Evolutionary conservation across 2,797 vertebrate genomes (phyloP), one percentile per base, ranked within the genome.

Genomic region (Channa striata): DNA sequence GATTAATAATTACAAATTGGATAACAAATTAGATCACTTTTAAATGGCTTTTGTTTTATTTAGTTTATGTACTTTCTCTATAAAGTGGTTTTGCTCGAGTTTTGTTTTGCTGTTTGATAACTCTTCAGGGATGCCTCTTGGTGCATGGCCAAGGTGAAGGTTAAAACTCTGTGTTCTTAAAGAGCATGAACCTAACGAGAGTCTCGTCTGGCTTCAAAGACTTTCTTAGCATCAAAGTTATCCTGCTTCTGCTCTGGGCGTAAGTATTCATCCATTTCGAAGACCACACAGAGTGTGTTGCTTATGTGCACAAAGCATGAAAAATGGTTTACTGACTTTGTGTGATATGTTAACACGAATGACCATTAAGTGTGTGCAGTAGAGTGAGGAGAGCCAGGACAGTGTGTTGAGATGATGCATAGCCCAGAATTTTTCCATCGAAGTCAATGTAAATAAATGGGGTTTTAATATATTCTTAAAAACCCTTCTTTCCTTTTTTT

Each of bases 91-190:
- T 68, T 79, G 84, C 80, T 68, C 19, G 77, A 78, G 85, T 50
- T 86, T 50, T 84, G 69, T 77, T 84, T 84, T 74, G 79, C 82
- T 63, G 5, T 85, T 70, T 77, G 52, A 73, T 81, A 87, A 86
- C 61, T 89, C 84, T 67, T 89, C 57, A 84, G 83, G 80, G 59
- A 3, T 44, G 44, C 68, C 61, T 82, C 58, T 75, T 77, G 81
- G 65, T 90, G 91, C 84, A 91, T 93, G 85, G 80, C 73, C 77
- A 43, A 72, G 65, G 68, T 87, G 87, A 87, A 77, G 89, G 68
- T 84, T 92, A 74, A 86, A 90, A 77, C 76, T 19, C 49, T 89
- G 63, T 81, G 80, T 89, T 81, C 81, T 67, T 74, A 79, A 74
- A 89, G 72, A 87, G 88, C 89, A 91, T 91, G 89, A 84, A 53